phyloP scores from a whole-genome alignment of 2,888 invertebrate genomes.

The Sinohyriopsis cumingii region DNA sequence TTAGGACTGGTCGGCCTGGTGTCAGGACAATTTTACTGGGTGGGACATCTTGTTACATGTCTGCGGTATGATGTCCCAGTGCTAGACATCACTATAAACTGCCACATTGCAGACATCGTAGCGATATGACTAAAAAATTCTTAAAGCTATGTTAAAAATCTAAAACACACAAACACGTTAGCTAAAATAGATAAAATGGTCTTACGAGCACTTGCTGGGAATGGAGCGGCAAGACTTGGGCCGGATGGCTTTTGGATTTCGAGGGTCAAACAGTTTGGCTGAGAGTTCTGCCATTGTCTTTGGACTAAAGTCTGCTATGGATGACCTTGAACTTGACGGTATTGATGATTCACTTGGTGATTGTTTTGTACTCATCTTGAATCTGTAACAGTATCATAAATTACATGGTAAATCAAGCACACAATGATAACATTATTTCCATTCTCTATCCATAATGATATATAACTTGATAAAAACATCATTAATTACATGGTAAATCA shows the following conservation, averaged over 20 bases:
- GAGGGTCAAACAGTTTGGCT: constrained; percentile 53
- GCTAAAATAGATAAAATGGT: background rate
- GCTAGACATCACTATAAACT: too few relatives aligned
- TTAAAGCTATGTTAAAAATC: too few relatives aligned
- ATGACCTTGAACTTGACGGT: constrained; percentile 25
- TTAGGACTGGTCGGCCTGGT: too few relatives aligned
- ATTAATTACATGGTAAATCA: too few relatives aligned
- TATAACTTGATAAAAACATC: too few relatives aligned
- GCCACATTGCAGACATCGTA: too few relatives aligned
- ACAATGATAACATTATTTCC: background rate
- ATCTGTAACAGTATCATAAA: constrained; percentile 17
- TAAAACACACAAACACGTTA: background rate
- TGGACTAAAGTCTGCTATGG: constrained; percentile 38
- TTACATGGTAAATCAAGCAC: too few relatives aligned
- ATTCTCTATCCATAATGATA: background rate
- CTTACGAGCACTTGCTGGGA: constrained; percentile 66
- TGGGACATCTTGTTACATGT: too few relatives aligned
- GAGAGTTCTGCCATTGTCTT: constrained; percentile 15
- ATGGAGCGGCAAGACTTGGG: constrained; percentile 61
- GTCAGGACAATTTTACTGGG: background rate
- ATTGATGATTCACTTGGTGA: constrained; percentile 14
- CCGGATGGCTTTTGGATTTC: constrained; percentile 53
- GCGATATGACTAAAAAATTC: too few relatives aligned
- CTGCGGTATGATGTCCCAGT: too few relatives aligned
- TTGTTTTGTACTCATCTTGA: constrained; percentile 19